phyloP scores from a whole-genome alignment of 2,113 vertebrate species.

The Catharus minimus region DNA sequence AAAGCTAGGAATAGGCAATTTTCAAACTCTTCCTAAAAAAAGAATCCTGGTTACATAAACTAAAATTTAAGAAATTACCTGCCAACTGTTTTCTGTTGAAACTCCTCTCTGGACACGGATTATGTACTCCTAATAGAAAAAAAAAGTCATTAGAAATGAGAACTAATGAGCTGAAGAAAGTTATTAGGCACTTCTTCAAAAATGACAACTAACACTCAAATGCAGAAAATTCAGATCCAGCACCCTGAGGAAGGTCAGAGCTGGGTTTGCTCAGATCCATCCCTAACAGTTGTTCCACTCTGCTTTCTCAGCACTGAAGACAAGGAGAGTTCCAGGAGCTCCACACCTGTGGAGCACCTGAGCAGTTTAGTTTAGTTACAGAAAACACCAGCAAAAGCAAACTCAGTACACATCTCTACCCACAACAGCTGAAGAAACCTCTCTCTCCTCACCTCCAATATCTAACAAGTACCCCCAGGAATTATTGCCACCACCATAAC shows the following conservation, averaged over 20 bases:
- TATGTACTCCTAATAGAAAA: conserved; percentile 89
- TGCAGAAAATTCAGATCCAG: neutral
- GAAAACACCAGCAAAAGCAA: neutral
- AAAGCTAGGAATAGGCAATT: neutral
- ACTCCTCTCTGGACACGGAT: conserved; percentile 95
- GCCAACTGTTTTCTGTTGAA: conserved; percentile 93
- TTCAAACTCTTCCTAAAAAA: neutral
- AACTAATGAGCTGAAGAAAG: neutral
- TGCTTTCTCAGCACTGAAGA: neutral
- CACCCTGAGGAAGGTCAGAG: neutral
- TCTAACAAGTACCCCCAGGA: neutral
- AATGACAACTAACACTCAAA: neutral
- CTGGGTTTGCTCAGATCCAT: neutral
- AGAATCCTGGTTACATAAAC: neutral
- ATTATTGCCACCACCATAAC: neutral
- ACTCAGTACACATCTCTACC: neutral
- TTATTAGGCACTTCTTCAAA: neutral
- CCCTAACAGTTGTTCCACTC: neutral
- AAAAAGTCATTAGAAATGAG: neutral
- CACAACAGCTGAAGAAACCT: neutral
- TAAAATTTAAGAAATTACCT: conserved; percentile 79
- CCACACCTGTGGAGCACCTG: neutral
- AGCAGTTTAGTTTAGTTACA: neutral
- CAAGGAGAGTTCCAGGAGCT: neutral
- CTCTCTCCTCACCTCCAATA: neutral